Evolutionary conservation across 37 sponge, comb jelly and placozoan genomes (phyloP).

Genomic region (Amphimedon queenslandica): DNA sequence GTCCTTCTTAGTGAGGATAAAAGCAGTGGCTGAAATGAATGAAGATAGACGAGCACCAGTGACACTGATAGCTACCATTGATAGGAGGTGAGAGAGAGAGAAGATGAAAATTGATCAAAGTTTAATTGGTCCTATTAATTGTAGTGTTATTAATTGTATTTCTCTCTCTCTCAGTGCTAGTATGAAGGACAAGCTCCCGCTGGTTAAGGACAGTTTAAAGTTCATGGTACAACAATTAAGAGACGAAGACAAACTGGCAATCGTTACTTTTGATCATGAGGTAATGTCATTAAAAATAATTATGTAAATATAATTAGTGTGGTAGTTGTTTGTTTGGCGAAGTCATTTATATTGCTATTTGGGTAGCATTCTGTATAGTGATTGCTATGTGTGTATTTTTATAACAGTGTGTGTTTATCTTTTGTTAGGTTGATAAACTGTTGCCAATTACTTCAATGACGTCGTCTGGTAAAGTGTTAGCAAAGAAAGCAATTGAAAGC

Average conservation of each 20-base stretch:
- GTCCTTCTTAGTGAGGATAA: constrained; percentile 62
- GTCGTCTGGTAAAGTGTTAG: constrained; percentile 70
- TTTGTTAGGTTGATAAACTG: constrained; percentile 34
- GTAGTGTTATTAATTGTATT: neutral
- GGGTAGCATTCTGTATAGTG: neutral
- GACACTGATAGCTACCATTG: constrained; percentile 91
- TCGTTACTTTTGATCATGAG: constrained; percentile 88
- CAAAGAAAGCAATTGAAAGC: constrained; percentile 67
- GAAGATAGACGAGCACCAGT: constrained; percentile 80
- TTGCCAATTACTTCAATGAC: constrained; percentile 78
- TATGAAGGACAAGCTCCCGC: constrained; percentile 86
- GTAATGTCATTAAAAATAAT: too few species aligned
- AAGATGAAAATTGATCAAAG: too few species aligned
- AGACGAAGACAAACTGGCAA: constrained; percentile 68
- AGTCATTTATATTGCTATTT: neutral
- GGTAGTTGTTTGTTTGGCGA: neutral
- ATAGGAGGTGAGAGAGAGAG: constrained; percentile 62
- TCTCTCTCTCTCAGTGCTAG: constrained; percentile 61
- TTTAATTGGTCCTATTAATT: neutral
- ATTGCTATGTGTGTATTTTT: neutral
- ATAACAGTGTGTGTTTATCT: neutral
- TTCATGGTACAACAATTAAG: constrained; percentile 91
- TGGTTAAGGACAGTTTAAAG: constrained; percentile 77
- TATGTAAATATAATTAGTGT: too few species aligned
- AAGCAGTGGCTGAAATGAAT: constrained; percentile 34